Evolutionary conservation across 2,888 invertebrate species (phyloP), one percentile per base, ranked within the genome.

Genomic region (Fragum sueziense): DNA sequence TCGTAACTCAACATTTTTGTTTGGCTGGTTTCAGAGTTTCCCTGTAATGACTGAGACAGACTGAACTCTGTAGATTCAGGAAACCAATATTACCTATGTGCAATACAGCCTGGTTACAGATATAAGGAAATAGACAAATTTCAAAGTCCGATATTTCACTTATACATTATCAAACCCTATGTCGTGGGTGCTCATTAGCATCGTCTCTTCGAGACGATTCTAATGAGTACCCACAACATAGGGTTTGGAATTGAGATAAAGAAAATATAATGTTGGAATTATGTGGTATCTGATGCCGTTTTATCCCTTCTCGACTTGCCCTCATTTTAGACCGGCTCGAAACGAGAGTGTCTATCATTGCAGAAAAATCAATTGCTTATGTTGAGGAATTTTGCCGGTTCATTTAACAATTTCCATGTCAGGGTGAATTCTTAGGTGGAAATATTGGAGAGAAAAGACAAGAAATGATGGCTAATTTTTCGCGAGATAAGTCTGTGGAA

Each of bases 41-140:
- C 47, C n/a, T 14, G 7, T 47, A n/a, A 47, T 47, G 47, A 47
- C 20, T n/a, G 14, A 47, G 47, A 47, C n/a, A 20, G 47, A 47
- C 20, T 20, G 47, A 47, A 47, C 17, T n/a, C 4, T 20, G 47
- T 47, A 47, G 14, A 47, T 25, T 57, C 73, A 41, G 74, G 69
- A 71, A 68, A 71, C 79, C 79, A 79, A 74, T 77, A 73, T 70
- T 78, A 79, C 79, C 79, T 79, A 79, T 59, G 51, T 74, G 71
- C 67, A 41, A 47, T 74, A 71, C n/a, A 79, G 75, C 47, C 14
- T 74, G 73, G 78, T 70, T 78, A 62, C 52, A 6, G 52, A 22
- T 52, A 52, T 22, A 70, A 52, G 65, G 37, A 14, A 14, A 6
- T 9, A 9, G 6, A 9, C 14, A 37, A 14, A 37, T 37, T 6